These are phyloP conservation scores for Desoria tigrina DNA, from an alignment of 2,888 invertebrate genomes.

Conservation along the genomic window DNA sequence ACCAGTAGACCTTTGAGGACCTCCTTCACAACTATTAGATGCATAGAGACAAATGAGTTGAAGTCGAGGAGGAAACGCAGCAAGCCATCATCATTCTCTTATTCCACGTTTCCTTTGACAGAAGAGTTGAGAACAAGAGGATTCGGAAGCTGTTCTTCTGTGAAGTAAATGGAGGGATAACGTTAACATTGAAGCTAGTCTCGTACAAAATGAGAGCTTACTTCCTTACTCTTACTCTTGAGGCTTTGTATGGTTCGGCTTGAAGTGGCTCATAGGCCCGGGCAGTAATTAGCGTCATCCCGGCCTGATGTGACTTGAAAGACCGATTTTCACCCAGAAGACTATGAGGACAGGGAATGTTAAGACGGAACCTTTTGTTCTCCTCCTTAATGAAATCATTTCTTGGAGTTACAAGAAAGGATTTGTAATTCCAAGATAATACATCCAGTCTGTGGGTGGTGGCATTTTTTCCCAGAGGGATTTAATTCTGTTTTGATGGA, in stretches of 20 bases:
- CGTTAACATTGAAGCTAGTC: not conserved
- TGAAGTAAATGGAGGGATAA: not conserved
- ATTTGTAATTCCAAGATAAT: too few relatives aligned
- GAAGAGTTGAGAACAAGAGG: not conserved
- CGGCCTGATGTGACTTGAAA: conserved; percentile 10
- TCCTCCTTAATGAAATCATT: not conserved
- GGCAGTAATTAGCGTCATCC: conserved; percentile 17
- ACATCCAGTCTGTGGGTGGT: too few relatives aligned
- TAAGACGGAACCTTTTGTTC: not conserved
- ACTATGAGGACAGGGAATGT: not conserved
- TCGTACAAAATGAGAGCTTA: not conserved
- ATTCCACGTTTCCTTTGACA: conserved; percentile 9
- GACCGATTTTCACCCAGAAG: not conserved
- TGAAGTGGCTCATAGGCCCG: not conserved
- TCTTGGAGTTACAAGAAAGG: not conserved
- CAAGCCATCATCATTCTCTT: conserved; percentile 16
- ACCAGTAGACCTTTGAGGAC: not conserved
- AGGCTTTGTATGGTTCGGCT: not conserved
- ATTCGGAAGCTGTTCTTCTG: not conserved
- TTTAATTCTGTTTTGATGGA: too few relatives aligned
- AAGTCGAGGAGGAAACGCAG: not conserved
- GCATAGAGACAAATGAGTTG: not conserved
- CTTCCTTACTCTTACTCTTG: too few relatives aligned
- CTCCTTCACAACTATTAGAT: not conserved
- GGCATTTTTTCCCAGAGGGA: too few relatives aligned